Evolutionary conservation across 2,888 invertebrate species (phyloP).

Genomic region (Drosophila colorata): DNA sequence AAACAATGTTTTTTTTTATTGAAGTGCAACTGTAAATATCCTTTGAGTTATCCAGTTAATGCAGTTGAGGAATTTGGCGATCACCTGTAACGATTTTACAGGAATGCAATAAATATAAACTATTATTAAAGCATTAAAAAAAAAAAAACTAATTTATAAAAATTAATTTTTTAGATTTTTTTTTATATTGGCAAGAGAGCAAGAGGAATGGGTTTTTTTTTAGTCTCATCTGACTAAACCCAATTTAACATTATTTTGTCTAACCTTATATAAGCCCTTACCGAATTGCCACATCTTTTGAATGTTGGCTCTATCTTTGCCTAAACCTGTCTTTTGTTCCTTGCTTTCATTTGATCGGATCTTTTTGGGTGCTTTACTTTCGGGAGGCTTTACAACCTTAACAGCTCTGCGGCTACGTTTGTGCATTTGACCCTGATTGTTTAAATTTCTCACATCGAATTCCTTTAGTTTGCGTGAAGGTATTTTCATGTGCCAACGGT

Average conservation of each 20-base stretch:
- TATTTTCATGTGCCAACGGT: slow-evolving; percentile 19
- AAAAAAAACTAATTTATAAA: too few species aligned
- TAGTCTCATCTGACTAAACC: too few species aligned
- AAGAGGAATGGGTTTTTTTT: too few species aligned
- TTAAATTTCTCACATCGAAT: not conserved
- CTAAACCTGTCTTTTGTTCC: not conserved
- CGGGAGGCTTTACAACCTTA: not conserved
- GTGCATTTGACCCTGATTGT: not conserved
- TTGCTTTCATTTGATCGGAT: not conserved
- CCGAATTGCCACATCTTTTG: slow-evolving; percentile 30
- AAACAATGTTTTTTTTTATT: too few species aligned
- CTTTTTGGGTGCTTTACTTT: not conserved
- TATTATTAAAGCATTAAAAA: too few species aligned
- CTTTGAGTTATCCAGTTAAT: too few species aligned
- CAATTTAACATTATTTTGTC: too few species aligned
- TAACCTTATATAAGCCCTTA: slow-evolving; percentile 6
- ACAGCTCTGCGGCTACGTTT: not conserved
- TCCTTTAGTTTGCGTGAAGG: not conserved
- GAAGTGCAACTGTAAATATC: too few species aligned
- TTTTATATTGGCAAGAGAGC: too few species aligned
- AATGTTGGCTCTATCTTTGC: not conserved
- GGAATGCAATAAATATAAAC: too few species aligned
- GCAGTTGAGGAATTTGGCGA: slow-evolving; percentile 13
- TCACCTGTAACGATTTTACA: not conserved
- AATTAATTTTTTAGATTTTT: too few species aligned